Percentiles rank a stretch among this genome's conserved stretches.
phyloP scores from a whole-genome alignment of 2,113 vertebrate genomes.

The Rhynchomys soricoides region DNA sequence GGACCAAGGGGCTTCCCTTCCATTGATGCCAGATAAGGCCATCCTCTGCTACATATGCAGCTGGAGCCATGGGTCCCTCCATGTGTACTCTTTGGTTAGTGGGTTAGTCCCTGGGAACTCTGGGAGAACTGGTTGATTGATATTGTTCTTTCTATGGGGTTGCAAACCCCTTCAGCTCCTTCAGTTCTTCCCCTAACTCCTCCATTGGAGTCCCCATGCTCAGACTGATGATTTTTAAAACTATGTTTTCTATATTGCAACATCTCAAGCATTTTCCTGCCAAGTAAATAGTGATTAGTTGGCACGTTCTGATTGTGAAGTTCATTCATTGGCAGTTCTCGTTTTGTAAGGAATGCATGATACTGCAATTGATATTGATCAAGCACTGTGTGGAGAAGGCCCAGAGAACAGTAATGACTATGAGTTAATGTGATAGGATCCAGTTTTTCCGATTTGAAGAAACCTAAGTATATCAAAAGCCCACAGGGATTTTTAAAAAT shows the following conservation, averaged over 20 bases:
- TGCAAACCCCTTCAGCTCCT: no score
- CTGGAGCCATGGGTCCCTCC: no score
- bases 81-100: no score
- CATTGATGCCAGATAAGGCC: no score
- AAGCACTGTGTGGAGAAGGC: neutral
- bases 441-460: constrained; percentile 17
- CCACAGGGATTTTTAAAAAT: constrained; percentile 26
- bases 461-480: constrained; percentile 44
- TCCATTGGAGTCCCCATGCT: no score
- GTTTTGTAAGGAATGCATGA: constrained; percentile 56
- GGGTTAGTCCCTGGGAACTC: no score
- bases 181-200: no score
- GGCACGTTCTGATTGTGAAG: constrained; percentile 30
- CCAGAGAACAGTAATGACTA: constrained; percentile 54
- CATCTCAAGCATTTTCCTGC: constrained; percentile 2
- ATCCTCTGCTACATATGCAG: no score
- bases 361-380: constrained; percentile 33
- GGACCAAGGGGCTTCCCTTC: no score
- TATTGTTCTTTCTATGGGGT: no score
- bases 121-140: no score
- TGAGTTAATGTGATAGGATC: constrained; percentile 23
- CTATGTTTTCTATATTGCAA: constrained; percentile 52
- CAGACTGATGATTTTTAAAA: neutral
- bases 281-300: neutral
- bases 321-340: constrained; percentile 52